Conservation (phyloP, 2,113 vertebrate species). For the Emydocephalus ijimae region DNA sequence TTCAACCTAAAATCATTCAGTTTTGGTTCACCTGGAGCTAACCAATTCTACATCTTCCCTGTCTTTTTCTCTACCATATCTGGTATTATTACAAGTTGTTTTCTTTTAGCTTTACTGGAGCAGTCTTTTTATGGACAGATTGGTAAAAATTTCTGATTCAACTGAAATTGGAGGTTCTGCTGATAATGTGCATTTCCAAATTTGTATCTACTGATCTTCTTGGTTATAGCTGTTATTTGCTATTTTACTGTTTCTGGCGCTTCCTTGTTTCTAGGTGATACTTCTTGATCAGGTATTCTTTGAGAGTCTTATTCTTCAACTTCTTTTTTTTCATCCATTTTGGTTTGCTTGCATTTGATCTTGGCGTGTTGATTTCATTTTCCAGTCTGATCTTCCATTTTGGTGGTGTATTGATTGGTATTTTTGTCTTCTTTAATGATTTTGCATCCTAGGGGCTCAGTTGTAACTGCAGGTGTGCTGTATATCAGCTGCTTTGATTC, state of each 20-base stretch:
- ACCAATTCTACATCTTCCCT: neutral
- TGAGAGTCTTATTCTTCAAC: neutral
- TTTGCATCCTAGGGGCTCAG: neutral
- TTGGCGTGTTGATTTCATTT: neutral
- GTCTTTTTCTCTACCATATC: neutral
- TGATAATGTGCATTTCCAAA: neutral
- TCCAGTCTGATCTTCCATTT: neutral
- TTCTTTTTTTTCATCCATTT: neutral
- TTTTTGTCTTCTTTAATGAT: neutral
- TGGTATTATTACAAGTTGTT: neutral
- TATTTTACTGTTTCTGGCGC: neutral
- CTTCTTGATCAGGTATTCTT: neutral
- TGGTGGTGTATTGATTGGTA: neutral
- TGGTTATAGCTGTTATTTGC: neutral
- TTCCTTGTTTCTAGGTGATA: neutral
- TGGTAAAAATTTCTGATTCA: neutral
- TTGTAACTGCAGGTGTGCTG: neutral
- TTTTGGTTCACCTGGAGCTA: neutral
- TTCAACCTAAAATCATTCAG: neutral
- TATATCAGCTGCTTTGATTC: neutral
- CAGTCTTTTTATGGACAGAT: neutral
- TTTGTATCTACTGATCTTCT: neutral
- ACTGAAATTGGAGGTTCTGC: neutral
- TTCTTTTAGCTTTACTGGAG: neutral
- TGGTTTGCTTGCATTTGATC: neutral